Evolutionary conservation across 2,888 invertebrate genomes (phyloP), one percentile per base, ranked within the genome.

Genomic region (Caenorhabditis virilis): DNA sequence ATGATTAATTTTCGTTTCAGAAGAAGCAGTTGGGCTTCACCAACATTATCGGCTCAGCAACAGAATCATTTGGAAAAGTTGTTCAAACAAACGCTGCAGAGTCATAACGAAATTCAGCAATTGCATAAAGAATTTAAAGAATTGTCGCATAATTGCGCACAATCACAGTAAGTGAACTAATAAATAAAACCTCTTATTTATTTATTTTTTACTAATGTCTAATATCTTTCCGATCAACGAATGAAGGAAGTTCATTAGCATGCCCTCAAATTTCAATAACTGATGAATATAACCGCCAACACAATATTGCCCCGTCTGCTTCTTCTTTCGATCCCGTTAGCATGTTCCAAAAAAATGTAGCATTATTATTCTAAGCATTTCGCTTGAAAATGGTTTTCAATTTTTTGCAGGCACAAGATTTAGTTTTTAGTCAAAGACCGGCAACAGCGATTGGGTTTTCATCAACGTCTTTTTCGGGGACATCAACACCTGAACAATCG

Each of bases 341-440:
- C 59, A 66, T 65, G 69, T 71, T 71, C 42, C 64, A 93, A 18
- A 93, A 84, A 47, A 67, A 63, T 57, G 63, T 63, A 38, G n/a
- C n/a, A n/a, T n/a, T n/a, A n/a, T n/a, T n/a, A n/a, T n/a, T n/a
- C n/a, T n/a, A 49, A 43, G 22, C 16, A 36, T 4, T n/a, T 22
- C 16, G 11, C 11, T 6, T 20, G 6, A 25, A 15, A 15, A 16
- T 30, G 13, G 33, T 30, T 16, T 20, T 35, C 18, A 27, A 39
- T 23, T 42, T 15, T 30, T 48, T 57, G 45, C 39, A 73, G 74
- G 72, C 75, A 4, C 69, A 73, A 38, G 71, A 75, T 50, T 55
- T 73, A 39, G 65, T 75, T 23, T 75, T 74, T 48, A 74, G 76
- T 18, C 74, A 73, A 41, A 62, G 79, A 38, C 80, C 80, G 2